Percentiles rank a stretch among this genome's conserved stretches.
phyloP scores from a whole-genome alignment of 2,797 vertebrate species.

The Typhlichthys subterraneus region DNA sequence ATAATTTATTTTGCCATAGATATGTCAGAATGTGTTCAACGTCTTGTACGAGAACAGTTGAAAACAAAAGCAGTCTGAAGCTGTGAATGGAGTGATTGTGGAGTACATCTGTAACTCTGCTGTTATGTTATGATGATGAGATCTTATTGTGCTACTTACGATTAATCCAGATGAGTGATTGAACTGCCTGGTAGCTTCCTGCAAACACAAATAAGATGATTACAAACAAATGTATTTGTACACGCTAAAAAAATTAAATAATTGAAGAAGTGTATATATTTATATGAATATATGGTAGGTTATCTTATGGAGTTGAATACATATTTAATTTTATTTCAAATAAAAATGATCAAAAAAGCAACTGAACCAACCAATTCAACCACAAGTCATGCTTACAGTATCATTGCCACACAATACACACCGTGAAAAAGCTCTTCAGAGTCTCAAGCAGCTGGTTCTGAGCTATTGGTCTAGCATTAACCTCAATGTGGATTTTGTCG shows the following conservation, averaged over 20 bases:
- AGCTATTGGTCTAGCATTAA: conserved; percentile 43
- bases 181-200: conserved; percentile 37
- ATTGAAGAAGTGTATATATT: too few species aligned
- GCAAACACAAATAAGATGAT: conserved; percentile 21
- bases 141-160: conserved; percentile 16
- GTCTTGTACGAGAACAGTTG: too few species aligned
- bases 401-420: conserved; percentile 47
- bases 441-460: conserved; percentile 55
- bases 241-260: not conserved
- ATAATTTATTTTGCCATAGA: too few species aligned
- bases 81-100: not conserved
- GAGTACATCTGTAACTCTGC: conserved; percentile 30
- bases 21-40: too few species aligned
- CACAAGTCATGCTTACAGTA: conserved; percentile 7
- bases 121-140: conserved; percentile 4
- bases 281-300: too few species aligned
- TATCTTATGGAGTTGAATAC: not conserved
- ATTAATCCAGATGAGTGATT: conserved; percentile 30
- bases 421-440: conserved; percentile 59
- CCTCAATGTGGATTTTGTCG: conserved; percentile 76
- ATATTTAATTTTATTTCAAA: conserved; percentile 4
- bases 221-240: conserved; percentile 4
- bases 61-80: too few species aligned
- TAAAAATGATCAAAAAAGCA: conserved; percentile 6
- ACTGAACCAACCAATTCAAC: conserved; percentile 18